These are phyloP conservation scores for Bagarius yarrelli DNA, from an alignment of 2,113 vertebrate species.

Conservation along the genomic window DNA sequence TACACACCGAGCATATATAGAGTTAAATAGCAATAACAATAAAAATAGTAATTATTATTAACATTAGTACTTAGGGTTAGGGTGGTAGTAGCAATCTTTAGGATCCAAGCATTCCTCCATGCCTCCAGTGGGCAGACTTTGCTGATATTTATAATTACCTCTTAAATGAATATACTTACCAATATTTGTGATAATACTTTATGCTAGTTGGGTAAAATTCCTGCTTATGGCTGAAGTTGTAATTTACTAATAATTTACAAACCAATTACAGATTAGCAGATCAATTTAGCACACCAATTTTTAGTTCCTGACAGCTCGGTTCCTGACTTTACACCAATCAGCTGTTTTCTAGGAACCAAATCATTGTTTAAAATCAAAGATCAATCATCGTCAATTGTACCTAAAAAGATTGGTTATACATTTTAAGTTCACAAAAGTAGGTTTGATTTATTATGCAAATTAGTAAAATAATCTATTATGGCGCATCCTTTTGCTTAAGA, in stretches of 20 bases:
- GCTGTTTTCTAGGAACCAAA: not conserved
- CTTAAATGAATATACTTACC: not conserved
- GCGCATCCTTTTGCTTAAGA: not conserved
- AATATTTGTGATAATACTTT: not conserved
- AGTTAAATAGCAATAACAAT: not conserved
- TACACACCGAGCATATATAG: not conserved
- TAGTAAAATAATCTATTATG: not conserved
- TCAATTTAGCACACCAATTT: not conserved
- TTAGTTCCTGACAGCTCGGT: not conserved
- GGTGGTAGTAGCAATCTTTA: not conserved
- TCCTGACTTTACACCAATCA: not conserved
- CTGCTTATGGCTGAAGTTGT: not conserved
- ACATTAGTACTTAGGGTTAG: too few relatives aligned
- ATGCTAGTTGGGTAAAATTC: not conserved
- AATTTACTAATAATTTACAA: not conserved
- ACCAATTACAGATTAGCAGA: not conserved
- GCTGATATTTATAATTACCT: not conserved
- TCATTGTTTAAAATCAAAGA: not conserved
- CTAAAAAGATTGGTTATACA: not conserved
- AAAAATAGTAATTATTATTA: too few relatives aligned
- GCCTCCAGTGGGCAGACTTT: not conserved
- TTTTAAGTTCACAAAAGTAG: not conserved
- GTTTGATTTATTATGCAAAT: not conserved
- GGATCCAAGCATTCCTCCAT: not conserved
- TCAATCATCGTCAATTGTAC: too few relatives aligned